These are phyloP conservation scores for Hippocampus guttulatus DNA, from an alignment of 2,113 vertebrate species.

Conservation along the genomic window DNA sequence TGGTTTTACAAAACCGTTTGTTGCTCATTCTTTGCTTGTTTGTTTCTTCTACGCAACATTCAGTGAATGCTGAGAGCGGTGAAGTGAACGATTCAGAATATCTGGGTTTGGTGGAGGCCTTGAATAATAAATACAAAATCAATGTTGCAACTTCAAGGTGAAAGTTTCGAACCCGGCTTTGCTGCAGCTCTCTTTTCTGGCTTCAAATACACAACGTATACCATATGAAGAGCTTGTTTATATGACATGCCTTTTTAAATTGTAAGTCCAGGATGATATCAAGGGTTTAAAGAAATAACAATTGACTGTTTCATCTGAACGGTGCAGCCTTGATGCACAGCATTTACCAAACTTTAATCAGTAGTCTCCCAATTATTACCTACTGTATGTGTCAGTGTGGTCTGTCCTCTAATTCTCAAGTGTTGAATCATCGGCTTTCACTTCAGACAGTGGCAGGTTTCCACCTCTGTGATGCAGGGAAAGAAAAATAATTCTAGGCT, in stretches of 20 bases:
- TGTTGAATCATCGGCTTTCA: constrained; percentile 61
- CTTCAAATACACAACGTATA: constrained; percentile 74
- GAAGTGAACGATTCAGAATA: constrained; percentile 13
- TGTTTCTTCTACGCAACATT: constrained; percentile 76
- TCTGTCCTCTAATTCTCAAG: constrained; percentile 53
- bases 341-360: constrained; percentile 28
- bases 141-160: not conserved
- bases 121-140: not conserved
- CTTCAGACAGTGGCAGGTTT: constrained; percentile 37
- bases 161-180: not conserved
- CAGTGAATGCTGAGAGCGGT: constrained; percentile 51
- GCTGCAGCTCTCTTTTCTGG: constrained; percentile 25
- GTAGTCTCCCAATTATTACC: constrained; percentile 11
- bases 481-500: constrained; percentile 38
- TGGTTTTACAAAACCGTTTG: constrained; percentile 74
- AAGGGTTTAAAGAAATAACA: constrained; percentile 30
- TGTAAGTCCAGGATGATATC: constrained; percentile 77
- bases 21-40: constrained; percentile 56
- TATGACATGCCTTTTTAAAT: constrained; percentile 94
- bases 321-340: constrained; percentile 48
- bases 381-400: constrained; percentile 24
- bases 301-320: constrained; percentile 50
- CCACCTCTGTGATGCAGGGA: constrained; percentile 71
- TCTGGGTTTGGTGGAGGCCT: constrained; percentile 18
- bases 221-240: constrained; percentile 83